phyloP scores from a whole-genome alignment of 1,140 invertebrate species.

The Dendroctonus ponderosae region DNA sequence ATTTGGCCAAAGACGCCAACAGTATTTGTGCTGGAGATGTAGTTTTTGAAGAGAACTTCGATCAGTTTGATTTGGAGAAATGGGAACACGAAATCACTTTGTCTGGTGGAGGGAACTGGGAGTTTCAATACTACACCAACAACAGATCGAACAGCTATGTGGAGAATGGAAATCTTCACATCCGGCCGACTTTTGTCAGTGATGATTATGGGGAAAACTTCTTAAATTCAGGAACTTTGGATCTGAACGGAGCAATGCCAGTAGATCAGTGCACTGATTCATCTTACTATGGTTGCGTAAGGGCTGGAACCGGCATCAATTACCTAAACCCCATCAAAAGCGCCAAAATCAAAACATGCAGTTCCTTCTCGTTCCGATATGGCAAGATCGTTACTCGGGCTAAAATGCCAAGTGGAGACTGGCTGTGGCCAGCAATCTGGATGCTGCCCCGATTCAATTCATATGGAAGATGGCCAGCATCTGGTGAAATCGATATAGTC shows the following conservation, averaged over 20 bases:
- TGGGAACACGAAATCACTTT: conserved; percentile 70
- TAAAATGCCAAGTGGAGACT: conserved; percentile 70
- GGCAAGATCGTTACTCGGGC: conserved; percentile 67
- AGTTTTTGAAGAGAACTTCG: conserved; percentile 67
- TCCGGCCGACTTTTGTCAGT: conserved; percentile 60
- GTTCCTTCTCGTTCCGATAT: conserved; percentile 66
- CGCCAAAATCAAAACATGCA: conserved; percentile 62
- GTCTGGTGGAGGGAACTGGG: conserved; percentile 68
- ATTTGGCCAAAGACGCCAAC: background rate
- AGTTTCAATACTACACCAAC: conserved; percentile 70
- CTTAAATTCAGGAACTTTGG: conserved; percentile 56
- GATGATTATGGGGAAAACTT: conserved; percentile 60
- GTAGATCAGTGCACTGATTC: conserved; percentile 62
- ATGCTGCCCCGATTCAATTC: conserved; percentile 58
- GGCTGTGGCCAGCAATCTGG: conserved; percentile 72
- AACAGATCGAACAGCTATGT: conserved; percentile 64
- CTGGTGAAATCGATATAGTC: conserved; percentile 59
- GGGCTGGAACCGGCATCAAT: conserved; percentile 51
- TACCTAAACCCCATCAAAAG: conserved; percentile 64
- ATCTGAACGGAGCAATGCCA: conserved; percentile 59
- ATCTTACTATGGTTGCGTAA: conserved; percentile 54
- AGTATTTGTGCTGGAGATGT: conserved; percentile 55
- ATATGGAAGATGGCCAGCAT: conserved; percentile 59
- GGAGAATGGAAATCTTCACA: conserved; percentile 58
- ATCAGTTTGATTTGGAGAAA: conserved; percentile 58